These are phyloP conservation scores for Trogon melanurus DNA, from an alignment of 2,113 vertebrate species.

Conservation along the genomic window DNA sequence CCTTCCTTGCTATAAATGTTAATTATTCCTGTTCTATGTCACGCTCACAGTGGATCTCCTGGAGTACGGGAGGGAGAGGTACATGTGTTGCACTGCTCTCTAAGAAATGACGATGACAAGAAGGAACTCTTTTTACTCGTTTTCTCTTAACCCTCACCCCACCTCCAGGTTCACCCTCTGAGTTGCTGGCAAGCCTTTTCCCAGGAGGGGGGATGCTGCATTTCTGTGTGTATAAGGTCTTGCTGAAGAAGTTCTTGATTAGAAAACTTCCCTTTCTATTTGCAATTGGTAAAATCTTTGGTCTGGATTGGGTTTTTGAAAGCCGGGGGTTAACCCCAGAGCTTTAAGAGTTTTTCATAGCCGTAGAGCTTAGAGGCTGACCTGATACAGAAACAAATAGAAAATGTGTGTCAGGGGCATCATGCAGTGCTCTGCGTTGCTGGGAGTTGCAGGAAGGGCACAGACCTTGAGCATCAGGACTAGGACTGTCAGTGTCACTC, in stretches of 20 bases:
- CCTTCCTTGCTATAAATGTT: neutral
- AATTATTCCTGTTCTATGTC: neutral
- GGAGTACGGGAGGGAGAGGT: neutral
- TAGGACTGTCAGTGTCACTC: neutral
- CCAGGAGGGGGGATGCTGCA: neutral
- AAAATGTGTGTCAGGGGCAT: neutral
- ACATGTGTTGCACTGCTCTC: neutral
- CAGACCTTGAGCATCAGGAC: neutral
- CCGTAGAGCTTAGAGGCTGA: neutral
- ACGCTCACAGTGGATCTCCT: neutral
- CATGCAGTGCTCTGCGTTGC: neutral
- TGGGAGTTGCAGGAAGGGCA: neutral
- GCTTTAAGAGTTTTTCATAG: neutral
- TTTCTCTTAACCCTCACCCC: neutral
- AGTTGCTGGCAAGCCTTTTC: neutral
- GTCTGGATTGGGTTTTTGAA: neutral
- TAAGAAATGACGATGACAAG: neutral
- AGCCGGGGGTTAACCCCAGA: neutral
- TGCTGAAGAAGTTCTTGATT: neutral
- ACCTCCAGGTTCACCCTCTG: neutral
- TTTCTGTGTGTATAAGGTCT: neutral
- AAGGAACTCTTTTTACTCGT: neutral
- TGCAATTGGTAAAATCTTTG: neutral
- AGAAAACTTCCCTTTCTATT: neutral
- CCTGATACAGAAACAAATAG: neutral